Conservation (phyloP, 2,797 vertebrate genomes). For the Eulemur mongoz region DNA sequence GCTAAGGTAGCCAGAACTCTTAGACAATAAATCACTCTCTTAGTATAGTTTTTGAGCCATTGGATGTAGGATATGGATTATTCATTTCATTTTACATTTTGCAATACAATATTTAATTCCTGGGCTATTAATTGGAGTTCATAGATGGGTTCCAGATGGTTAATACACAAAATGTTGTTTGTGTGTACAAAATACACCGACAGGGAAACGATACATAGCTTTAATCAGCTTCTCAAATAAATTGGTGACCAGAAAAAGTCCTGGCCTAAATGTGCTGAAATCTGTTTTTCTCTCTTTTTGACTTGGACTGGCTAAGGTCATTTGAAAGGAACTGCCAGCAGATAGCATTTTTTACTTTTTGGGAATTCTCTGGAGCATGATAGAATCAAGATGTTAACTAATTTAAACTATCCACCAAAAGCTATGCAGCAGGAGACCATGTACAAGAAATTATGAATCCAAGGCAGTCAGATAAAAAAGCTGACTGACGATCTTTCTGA, state of each 20-base stretch:
- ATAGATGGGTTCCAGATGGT: neutral
- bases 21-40: slow-evolving; percentile 28
- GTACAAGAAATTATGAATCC: neutral
- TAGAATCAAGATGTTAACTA: neutral
- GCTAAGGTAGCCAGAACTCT: slow-evolving; percentile 25
- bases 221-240: slow-evolving; percentile 19
- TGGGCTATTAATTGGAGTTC: slow-evolving; percentile 41
- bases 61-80: neutral
- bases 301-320: neutral
- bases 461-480: neutral
- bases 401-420: neutral
- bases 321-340: neutral
- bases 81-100: slow-evolving; percentile 58
- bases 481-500: neutral
- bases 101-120: neutral
- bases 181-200: neutral
- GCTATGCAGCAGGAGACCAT: neutral
- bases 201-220: neutral
- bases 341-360: neutral
- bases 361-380: neutral
- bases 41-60: slow-evolving; percentile 34
- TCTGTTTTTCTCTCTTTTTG: neutral
- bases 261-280: neutral
- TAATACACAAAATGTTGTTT: slow-evolving; percentile 44
- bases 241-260: neutral